Conservation (phyloP, 2,888 invertebrate species). For the Zygaena filipendulae region DNA sequence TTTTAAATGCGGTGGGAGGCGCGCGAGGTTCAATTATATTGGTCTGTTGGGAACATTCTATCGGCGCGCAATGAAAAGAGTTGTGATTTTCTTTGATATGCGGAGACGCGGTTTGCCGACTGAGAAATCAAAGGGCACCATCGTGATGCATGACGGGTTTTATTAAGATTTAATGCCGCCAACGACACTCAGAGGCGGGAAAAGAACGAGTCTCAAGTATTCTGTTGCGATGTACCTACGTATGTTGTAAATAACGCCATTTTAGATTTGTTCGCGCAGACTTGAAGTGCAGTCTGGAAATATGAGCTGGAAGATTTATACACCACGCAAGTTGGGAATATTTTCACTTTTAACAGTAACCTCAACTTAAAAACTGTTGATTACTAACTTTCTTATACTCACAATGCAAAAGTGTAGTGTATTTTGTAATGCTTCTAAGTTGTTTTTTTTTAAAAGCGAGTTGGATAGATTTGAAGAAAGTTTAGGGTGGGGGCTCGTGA, state of each 20-base stretch:
- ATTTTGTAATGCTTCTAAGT: too few relatives aligned
- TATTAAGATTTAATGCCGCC: conserved; percentile 68
- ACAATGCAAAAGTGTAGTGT: too few relatives aligned
- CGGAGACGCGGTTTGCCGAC: conserved; percentile 64
- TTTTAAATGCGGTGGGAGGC: conserved; percentile 36
- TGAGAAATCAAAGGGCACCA: conserved; percentile 65
- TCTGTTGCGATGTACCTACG: conserved; percentile 49
- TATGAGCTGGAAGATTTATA: conserved; percentile 12
- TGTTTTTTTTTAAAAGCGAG: too few relatives aligned
- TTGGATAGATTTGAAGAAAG: too few relatives aligned
- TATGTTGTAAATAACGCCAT: conserved; percentile 62
- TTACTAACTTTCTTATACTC: too few relatives aligned
- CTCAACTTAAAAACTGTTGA: too few relatives aligned
- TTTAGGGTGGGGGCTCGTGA: too few relatives aligned
- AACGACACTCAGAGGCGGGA: conserved; percentile 66
- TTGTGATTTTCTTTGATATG: conserved; percentile 67
- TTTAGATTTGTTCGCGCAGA: conserved; percentile 50
- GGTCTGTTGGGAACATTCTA: conserved; percentile 59
- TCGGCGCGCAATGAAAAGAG: conserved; percentile 67
- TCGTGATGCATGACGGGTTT: conserved; percentile 63
- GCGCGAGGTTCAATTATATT: conserved; percentile 57
- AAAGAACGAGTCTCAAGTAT: conserved; percentile 64
- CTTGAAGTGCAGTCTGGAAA: conserved; percentile 31
- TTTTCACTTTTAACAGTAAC: too few relatives aligned
- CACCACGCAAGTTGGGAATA: too few relatives aligned